Base-by-base conservation (phyloP, 1,140 invertebrate genomes). In the Formica selysi region DNA sequence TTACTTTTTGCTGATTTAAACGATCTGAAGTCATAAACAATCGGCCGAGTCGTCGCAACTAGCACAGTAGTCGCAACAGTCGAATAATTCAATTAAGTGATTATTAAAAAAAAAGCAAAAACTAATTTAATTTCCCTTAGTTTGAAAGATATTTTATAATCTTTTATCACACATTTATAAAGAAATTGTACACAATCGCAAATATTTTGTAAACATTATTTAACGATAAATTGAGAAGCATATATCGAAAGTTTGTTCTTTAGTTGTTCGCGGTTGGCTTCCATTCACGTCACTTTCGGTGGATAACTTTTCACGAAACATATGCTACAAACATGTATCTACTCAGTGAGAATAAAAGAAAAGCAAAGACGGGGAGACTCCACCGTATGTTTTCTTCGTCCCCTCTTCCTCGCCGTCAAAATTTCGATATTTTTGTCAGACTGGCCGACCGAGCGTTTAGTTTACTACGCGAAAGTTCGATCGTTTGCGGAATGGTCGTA, bases 401-500 rank as follows among this genome's bases (percentile, higher is more conserved):
- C 26, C n/a, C n/a, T 11, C 22, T 26, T 57, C 3, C 3, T 22
- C 32, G 16, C 22, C n/a, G 36, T 16, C 61, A 83, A 74, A 61
- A 74, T 62, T 48, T 36, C 7, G 79, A 13, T 22, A 59, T 19
- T 61, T 68, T 59, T 5, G 38, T 7, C 41, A 44, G 41, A 19
- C 19, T 19, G 44, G 4, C 7, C 41, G 38, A 13, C 13, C 44
- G 22, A 6, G 19, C 29, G 61, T 81, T 61, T 32, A 81, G 44
- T 68, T 68, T 70, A n/a, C 78, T 62, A 5, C 8, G 22, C 22
- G 57, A 61, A 83, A 73, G 26, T 83, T 74, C 68, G 54, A 83
- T 74, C 73, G 79, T 83, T 83, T 62, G 68, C 38, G 54, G 26
- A 73, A 61, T 54, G 57, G 13, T 62, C 67, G 51, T 81, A 73